Evolutionary conservation across 1,140 invertebrate species (phyloP).

Genomic region (Anastrepha ludens): DNA sequence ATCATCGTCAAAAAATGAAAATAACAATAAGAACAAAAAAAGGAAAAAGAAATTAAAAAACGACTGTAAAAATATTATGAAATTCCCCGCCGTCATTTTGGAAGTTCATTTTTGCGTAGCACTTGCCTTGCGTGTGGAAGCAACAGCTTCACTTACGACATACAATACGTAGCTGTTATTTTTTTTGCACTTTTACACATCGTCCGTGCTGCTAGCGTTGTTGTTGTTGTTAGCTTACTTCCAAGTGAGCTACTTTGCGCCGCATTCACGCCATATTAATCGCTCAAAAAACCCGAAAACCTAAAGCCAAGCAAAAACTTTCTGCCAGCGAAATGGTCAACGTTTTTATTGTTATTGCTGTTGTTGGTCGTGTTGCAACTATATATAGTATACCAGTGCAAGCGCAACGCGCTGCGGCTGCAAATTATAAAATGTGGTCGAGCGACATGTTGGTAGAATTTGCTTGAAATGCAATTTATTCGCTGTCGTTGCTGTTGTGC

Average conservation of each 20-base stretch:
- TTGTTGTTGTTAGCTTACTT: conserved; percentile 27
- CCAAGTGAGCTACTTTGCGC: conserved; percentile 32
- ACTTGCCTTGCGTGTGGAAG: neutral
- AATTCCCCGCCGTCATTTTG: neutral
- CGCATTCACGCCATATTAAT: conserved; percentile 39
- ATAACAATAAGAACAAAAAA: neutral
- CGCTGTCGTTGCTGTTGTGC: conserved; percentile 63
- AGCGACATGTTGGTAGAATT: conserved; percentile 43
- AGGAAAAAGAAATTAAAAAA: neutral
- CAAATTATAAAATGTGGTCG: conserved; percentile 3
- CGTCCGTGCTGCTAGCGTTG: neutral
- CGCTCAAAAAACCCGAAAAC: conserved; percentile 1
- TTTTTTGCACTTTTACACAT: neutral
- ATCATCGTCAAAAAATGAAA: conserved; percentile 5
- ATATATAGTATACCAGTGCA: neutral
- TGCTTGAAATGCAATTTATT: conserved; percentile 72
- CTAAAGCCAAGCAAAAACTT: conserved; percentile 1
- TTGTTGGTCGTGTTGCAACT: neutral
- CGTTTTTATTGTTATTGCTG: neutral
- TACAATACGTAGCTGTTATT: neutral
- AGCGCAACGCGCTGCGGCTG: neutral
- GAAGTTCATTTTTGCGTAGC: neutral
- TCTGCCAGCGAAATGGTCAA: neutral
- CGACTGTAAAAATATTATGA: neutral
- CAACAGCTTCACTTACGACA: conserved; percentile 8